Evolutionary conservation across 2,113 vertebrate genomes (phyloP).

Genomic region (Larimichthys crocea): DNA sequence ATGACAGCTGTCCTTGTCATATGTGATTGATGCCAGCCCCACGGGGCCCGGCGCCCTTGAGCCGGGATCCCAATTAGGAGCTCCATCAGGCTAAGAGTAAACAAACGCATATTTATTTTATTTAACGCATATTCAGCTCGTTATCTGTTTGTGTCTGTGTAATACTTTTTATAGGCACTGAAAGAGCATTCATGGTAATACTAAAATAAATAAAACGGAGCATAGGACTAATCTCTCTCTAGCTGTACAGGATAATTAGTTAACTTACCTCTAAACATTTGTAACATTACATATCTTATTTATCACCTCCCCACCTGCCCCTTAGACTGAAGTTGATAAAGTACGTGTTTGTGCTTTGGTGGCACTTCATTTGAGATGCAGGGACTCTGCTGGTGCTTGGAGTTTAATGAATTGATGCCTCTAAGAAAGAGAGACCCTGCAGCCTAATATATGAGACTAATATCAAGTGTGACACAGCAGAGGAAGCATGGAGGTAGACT

Average conservation of each 20-base stretch:
- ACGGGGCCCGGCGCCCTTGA: slow-evolving; percentile 38
- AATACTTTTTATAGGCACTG: background rate
- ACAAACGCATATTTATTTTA: slow-evolving; percentile 49
- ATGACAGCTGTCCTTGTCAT: slow-evolving; percentile 63
- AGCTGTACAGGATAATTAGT: slow-evolving; percentile 10
- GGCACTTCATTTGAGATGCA: slow-evolving; percentile 27
- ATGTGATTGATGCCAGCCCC: slow-evolving; percentile 57
- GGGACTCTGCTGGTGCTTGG: slow-evolving; percentile 5
- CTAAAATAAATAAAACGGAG: background rate
- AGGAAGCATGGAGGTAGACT: slow-evolving; percentile 56
- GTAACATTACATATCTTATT: slow-evolving; percentile 18
- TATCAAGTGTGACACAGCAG: slow-evolving; percentile 60
- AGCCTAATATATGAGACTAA: slow-evolving; percentile 62
- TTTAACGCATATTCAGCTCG: slow-evolving; percentile 19
- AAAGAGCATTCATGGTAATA: background rate
- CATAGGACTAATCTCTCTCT: background rate
- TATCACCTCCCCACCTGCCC: background rate
- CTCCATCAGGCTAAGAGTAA: slow-evolving; percentile 46
- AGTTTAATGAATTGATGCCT: slow-evolving; percentile 58
- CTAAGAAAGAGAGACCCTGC: slow-evolving; percentile 35
- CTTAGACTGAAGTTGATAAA: slow-evolving; percentile 26
- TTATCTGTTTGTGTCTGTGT: background rate
- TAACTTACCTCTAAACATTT: slow-evolving; percentile 2
- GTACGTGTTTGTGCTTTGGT: slow-evolving; percentile 1
- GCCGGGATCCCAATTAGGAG: slow-evolving; percentile 62